Evolutionary conservation across 2,888 invertebrate species (phyloP), one percentile per base, ranked within the genome.

Genomic region (Leucoma salicis): DNA sequence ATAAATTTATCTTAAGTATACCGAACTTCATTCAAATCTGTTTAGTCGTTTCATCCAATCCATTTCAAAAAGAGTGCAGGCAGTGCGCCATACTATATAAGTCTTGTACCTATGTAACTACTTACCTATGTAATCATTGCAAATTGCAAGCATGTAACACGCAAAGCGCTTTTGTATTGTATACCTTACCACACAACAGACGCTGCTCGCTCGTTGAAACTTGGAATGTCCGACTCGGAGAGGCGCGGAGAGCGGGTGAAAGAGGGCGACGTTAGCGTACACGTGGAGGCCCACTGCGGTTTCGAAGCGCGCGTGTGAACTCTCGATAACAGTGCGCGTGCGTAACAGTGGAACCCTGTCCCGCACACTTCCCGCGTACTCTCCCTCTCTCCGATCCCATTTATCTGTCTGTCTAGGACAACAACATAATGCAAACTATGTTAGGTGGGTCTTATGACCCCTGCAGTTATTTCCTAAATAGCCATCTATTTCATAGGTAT

Each of bases 231-330:
- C 63, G 63, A 66, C 58, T 48, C 40, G 68, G 67, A 58, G 66
- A 52, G 49, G 49, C 18, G 70, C 54, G 65, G 63, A 37, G 57
- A 24, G 65, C 59, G 66, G 56, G 66, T 56, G 37, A 31, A 53
- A 24, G 54, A 63, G 70, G 51, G 62, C 57, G 67, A 54, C 60
- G 56, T 47, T 56, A 57, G 58, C 66, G 58, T 70, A 73, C 86
- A 90, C 90, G 89, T 83, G 83, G 91, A 91, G 92, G 91, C 91
- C 73, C 75, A 92, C 91, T 78, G 79, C 75, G 90, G 90, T 84
- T 86, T 89, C 84, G 76, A 45, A 55, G 52, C 63, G 78, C 81
- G 77, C 82, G 87, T 87, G 86, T 85, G 84, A 84, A 85, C 85
- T 85, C 82, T 74, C 70, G 63, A 65, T 71, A 68, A 54, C 78